Percentiles rank a stretch among this genome's conserved stretches.
phyloP scores from a whole-genome alignment of 35 echinoderm and acorn worm species.

The Stichopus chloronotus region DNA sequence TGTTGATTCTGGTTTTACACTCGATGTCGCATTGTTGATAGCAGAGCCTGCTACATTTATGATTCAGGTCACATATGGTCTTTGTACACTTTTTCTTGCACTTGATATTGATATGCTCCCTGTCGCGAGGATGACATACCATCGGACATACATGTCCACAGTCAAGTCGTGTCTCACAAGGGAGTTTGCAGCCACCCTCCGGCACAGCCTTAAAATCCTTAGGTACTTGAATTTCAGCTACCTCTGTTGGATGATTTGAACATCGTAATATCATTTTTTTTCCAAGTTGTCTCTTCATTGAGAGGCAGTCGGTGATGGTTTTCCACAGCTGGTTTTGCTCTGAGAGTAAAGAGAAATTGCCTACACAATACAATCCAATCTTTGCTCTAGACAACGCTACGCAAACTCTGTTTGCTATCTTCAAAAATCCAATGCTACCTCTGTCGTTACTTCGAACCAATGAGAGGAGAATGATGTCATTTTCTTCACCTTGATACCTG shows the following conservation, averaged over 20 bases:
- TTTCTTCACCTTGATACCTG: slow-evolving; percentile 94
- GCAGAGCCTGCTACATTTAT: slow-evolving; percentile 64
- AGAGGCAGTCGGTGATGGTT: slow-evolving; percentile 56
- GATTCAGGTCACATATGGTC: slow-evolving; percentile 5
- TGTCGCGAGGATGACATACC: slow-evolving; percentile 79
- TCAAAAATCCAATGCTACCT: slow-evolving; percentile 86
- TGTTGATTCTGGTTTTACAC: slow-evolving; percentile 41
- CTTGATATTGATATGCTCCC: slow-evolving; percentile 70
- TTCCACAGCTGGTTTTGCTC: slow-evolving; percentile 65
- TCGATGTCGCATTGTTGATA: slow-evolving; percentile 49
- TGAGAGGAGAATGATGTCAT: slow-evolving; percentile 96
- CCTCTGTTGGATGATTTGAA: slow-evolving; percentile 74
- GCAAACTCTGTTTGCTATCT: slow-evolving; percentile 82
- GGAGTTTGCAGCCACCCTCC: slow-evolving; percentile 82
- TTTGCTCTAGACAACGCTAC: slow-evolving; percentile 90
- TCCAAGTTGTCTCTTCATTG: slow-evolving; percentile 43
- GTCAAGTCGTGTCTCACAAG: slow-evolving; percentile 65
- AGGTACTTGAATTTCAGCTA: slow-evolving; percentile 24
- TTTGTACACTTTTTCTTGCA: slow-evolving; percentile 76
- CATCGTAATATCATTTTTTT: slow-evolving; percentile 61
- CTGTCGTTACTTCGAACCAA: slow-evolving; percentile 83
- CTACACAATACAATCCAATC: slow-evolving; percentile 91
- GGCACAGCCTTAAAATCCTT: slow-evolving; percentile 76
- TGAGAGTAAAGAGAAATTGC: slow-evolving; percentile 74
- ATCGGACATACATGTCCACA: slow-evolving; percentile 85